A percentile compares a stretch with the other conserved stretches of the same genome.
These are phyloP conservation scores for Anarrhichthys ocellatus DNA, from an alignment of 2,113 vertebrate genomes.

Conservation along the genomic window DNA sequence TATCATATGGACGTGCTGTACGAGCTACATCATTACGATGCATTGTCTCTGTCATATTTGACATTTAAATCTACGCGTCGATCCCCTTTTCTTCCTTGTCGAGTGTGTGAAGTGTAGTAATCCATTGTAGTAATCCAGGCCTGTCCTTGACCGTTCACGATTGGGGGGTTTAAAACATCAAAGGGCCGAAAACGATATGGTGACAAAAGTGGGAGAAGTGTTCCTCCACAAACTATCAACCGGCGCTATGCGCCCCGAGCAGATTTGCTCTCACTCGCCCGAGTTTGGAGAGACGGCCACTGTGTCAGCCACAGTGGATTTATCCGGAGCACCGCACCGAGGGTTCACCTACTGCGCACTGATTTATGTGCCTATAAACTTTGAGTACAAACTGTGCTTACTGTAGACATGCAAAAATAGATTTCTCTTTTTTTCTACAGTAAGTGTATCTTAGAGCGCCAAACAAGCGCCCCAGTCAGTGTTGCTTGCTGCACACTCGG, in stretches of 20 bases:
- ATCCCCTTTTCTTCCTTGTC: conserved; percentile 29
- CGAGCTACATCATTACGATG: conserved; percentile 7
- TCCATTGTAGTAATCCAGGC: conserved; percentile 71
- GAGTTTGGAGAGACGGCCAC: conserved; percentile 58
- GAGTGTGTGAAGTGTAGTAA: conserved; percentile 61
- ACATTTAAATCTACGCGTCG: conserved; percentile 39
- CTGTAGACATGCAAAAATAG: conserved; percentile 65
- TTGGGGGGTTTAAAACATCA: conserved; percentile 75
- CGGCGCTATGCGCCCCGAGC: conserved; percentile 48
- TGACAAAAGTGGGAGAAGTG: conserved; percentile 72
- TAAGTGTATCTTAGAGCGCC: conserved; percentile 35
- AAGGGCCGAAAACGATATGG: conserved; percentile 72
- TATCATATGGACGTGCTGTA: background rate
- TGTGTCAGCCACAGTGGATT: conserved; percentile 65
- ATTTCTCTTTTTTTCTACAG: conserved; percentile 37
- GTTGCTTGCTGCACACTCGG: conserved; percentile 26
- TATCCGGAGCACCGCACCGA: conserved; percentile 68
- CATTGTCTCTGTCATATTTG: conserved; percentile 41
- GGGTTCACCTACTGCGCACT: conserved; percentile 66
- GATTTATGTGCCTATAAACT: conserved; percentile 74
- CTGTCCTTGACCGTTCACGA: conserved; percentile 68
- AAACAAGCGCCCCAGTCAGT: conserved; percentile 19
- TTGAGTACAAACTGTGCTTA: conserved; percentile 66
- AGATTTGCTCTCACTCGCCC: conserved; percentile 42
- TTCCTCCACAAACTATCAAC: conserved; percentile 62